Conservation (phyloP, 2,888 invertebrate species). For the Carterocephalus palaemon region DNA sequence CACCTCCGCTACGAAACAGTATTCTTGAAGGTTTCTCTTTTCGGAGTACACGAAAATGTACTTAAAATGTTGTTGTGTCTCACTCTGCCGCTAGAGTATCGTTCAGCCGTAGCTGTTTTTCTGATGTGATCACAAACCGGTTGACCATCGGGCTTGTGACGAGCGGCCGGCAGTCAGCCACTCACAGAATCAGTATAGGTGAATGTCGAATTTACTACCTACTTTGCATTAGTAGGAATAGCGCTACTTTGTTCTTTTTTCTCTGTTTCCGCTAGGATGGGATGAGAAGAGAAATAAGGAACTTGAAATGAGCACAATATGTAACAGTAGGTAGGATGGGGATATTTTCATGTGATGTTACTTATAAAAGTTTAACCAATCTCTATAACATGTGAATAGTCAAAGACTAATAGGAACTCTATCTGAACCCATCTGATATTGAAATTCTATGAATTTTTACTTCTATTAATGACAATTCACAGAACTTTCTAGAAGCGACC, state of each 20-base stretch:
- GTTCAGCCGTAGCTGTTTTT: conserved; percentile 69
- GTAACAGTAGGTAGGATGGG: too few species aligned
- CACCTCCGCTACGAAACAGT: conserved; percentile 49
- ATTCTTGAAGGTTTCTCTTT: conserved; percentile 19
- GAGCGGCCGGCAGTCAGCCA: conserved; percentile 36
- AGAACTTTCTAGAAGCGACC: too few species aligned
- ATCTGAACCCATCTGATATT: too few species aligned
- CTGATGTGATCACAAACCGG: conserved; percentile 76
- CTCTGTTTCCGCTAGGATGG: conserved; percentile 17
- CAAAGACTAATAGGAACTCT: too few species aligned
- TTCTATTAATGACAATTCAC: too few species aligned
- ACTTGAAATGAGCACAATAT: too few species aligned
- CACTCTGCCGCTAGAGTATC: conserved; percentile 7
- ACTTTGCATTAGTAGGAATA: conserved; percentile 62
- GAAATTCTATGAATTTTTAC: too few species aligned
- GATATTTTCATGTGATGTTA: too few species aligned
- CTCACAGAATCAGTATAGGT: conserved; percentile 48
- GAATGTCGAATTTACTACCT: conserved; percentile 63
- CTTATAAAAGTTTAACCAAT: too few species aligned
- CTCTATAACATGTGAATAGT: too few species aligned
- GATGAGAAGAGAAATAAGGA: conserved; percentile 23
- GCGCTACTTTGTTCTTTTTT: conserved; percentile 29
- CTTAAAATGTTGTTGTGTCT: conserved; percentile 9
- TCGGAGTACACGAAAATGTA: conserved; percentile 12
- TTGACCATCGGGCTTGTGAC: conserved; percentile 71